These are phyloP conservation scores for Cerastoderma edule DNA, from an alignment of 2,888 invertebrate genomes.

Conservation along the genomic window DNA sequence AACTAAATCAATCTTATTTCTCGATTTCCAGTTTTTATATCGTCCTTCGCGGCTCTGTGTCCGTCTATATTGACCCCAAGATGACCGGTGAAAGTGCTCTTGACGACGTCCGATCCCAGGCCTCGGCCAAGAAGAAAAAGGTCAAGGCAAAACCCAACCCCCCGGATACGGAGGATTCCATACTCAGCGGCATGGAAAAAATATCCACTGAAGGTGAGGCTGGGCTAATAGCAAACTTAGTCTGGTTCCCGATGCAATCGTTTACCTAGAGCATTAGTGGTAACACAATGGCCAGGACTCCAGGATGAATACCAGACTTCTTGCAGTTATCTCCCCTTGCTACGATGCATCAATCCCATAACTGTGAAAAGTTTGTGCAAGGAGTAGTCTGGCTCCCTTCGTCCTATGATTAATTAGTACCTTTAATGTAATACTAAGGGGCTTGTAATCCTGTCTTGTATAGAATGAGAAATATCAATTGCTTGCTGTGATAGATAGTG, in stretches of 20 bases:
- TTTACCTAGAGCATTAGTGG: background rate
- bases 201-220: conserved; percentile 5
- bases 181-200: conserved; percentile 54
- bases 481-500: too few relatives aligned
- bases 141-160: conserved; percentile 33
- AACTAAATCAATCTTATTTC: background rate
- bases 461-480: too few relatives aligned
- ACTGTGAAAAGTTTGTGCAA: too few relatives aligned
- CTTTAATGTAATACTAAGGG: too few relatives aligned
- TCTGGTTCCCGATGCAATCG: background rate
- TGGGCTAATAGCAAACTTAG: background rate
- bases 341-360: too few relatives aligned
- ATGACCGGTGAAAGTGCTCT: conserved; percentile 74
- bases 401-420: too few relatives aligned
- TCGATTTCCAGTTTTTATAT: conserved; percentile 77
- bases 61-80: conserved; percentile 79
- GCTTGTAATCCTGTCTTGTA: too few relatives aligned
- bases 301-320: background rate
- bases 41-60: conserved; percentile 76
- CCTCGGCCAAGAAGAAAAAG: conserved; percentile 37
- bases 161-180: conserved; percentile 44
- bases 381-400: too few relatives aligned
- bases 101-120: conserved; percentile 22
- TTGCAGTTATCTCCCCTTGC: too few relatives aligned
- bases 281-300: background rate